Evolutionary conservation across 2,113 vertebrate genomes (phyloP), one percentile per base, ranked within the genome.

Genomic region (Onychorhynchus coronatus): DNA sequence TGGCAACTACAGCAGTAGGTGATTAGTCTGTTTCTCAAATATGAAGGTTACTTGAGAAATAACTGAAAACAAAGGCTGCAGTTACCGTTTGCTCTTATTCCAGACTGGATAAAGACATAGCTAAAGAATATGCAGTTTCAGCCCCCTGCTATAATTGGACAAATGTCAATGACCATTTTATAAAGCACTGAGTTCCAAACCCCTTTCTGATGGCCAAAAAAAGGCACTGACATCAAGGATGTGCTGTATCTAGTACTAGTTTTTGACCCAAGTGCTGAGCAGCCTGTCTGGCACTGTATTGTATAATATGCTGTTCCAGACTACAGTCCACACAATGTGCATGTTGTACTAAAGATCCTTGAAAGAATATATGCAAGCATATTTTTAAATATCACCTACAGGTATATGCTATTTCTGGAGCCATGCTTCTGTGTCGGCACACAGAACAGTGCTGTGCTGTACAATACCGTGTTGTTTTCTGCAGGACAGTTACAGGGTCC

Each of bases 371-470:
- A n/a, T n/a, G n/a, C n/a, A n/a, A n/a, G n/a, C n/a, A n/a, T n/a
- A n/a, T n/a, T n/a, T 81, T 88, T 78, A 90, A 92, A 56, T 49
- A 61, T 95, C 95, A 96, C 82, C 88, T 74, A 17, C 47, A 84
- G 93, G 79, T 92, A 87, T 74, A 24, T 30, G 35, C 85, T 91
- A 21, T 91, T 94, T 41, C 91, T 96, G 92, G 95, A 93, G 46
- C 78, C 22, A 1, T 5, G 62, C 27, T 91, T 27, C 61, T 15
- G 19, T 22, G 28, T 22, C 0, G 0, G 74, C 46, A 25, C 42
- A 8, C 7, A 21, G 71, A 93, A 22, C 63, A 77, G 42, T 3
- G 42, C 14, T 11, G 55, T 0, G 4, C 85, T 84, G 21, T 4
- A 95, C 72, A 96, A 86, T 61, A 3, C 72, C 25, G 14, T 70